Evolutionary conservation across 2,888 invertebrate species (phyloP).

Genomic region (Leptogaster cylindrica): DNA sequence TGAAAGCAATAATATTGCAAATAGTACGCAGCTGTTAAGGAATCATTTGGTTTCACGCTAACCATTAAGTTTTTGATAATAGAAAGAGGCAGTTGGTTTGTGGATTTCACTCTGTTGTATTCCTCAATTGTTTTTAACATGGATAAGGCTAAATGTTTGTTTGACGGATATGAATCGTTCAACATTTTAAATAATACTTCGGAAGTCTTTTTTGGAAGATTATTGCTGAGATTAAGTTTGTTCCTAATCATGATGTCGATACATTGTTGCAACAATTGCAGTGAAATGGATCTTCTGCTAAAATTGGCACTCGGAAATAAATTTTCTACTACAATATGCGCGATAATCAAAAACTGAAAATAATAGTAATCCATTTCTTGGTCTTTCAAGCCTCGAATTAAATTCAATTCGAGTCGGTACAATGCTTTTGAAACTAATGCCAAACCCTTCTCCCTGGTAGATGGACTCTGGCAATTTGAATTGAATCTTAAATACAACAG

Average conservation of each 20-base stretch:
- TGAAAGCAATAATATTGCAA: conserved; percentile 62
- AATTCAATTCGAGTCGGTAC: conserved; percentile 64
- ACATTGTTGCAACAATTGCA: conserved; percentile 65
- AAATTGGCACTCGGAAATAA: conserved; percentile 71
- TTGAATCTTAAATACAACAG: conserved; percentile 71
- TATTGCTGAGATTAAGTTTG: conserved; percentile 62
- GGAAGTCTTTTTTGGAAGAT: conserved; percentile 52
- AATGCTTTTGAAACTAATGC: conserved; percentile 72
- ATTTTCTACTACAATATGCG: conserved; percentile 64
- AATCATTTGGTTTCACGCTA: conserved; percentile 77
- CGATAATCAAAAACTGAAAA: conserved; percentile 64
- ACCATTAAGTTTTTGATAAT: conserved; percentile 64
- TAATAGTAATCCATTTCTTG: conserved; percentile 47
- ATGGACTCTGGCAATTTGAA: conserved; percentile 71
- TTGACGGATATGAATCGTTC: conserved; percentile 79
- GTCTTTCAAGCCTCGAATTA: conserved; percentile 45
- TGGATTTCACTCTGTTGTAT: conserved; percentile 41
- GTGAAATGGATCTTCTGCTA: conserved; percentile 66
- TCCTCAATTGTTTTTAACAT: conserved; percentile 63
- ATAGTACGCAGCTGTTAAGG: conserved; percentile 76
- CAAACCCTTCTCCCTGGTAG: conserved; percentile 73
- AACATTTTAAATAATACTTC: conserved; percentile 62
- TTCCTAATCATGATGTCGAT: conserved; percentile 52
- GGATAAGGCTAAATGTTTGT: conserved; percentile 71
- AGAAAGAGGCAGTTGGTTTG: conserved; percentile 30